Percentiles rank a stretch among this genome's conserved stretches.
Evolutionary conservation across 2,113 vertebrate genomes (phyloP).

Genomic region (Gadus macrocephalus): DNA sequence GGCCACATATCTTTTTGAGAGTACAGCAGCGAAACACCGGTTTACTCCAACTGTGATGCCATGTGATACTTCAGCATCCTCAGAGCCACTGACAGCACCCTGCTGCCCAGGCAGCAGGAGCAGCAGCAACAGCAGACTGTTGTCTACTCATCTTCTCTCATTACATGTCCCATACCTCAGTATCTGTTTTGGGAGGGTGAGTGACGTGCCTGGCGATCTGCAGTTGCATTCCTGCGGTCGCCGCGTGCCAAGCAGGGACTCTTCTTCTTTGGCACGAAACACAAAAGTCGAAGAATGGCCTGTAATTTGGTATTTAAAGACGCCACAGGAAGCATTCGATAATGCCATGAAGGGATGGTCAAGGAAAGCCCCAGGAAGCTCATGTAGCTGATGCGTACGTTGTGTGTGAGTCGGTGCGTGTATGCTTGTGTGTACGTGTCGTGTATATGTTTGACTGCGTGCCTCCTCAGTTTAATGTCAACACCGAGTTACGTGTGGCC

Average conservation of each 20-base stretch:
- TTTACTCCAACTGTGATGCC: too few species aligned
- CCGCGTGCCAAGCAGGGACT: not conserved
- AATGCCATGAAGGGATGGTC: conserved; percentile 21
- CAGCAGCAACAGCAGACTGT: too few species aligned
- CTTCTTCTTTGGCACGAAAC: conserved; percentile 12
- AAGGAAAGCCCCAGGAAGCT: not conserved
- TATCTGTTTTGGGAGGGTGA: not conserved
- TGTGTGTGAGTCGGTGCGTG: not conserved
- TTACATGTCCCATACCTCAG: not conserved
- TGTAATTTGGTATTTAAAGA: conserved; percentile 26
- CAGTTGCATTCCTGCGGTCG: conserved; percentile 19
- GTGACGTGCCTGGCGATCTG: not conserved
- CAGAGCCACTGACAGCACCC: too few species aligned
- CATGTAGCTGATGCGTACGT: not conserved
- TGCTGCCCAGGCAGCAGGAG: too few species aligned
- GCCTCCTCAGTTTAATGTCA: too few species aligned
- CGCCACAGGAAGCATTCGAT: conserved; percentile 22
- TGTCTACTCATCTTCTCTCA: not conserved
- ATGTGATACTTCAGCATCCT: too few species aligned
- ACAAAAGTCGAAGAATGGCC: conserved; percentile 9
- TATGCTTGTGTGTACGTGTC: not conserved
- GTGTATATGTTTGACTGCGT: not conserved
- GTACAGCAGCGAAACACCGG: too few species aligned
- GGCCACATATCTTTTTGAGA: too few species aligned
- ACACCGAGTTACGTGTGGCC: not conserved